phyloP scores from a whole-genome alignment of 2,797 vertebrate genomes.

The Halcyon chelicuti region DNA sequence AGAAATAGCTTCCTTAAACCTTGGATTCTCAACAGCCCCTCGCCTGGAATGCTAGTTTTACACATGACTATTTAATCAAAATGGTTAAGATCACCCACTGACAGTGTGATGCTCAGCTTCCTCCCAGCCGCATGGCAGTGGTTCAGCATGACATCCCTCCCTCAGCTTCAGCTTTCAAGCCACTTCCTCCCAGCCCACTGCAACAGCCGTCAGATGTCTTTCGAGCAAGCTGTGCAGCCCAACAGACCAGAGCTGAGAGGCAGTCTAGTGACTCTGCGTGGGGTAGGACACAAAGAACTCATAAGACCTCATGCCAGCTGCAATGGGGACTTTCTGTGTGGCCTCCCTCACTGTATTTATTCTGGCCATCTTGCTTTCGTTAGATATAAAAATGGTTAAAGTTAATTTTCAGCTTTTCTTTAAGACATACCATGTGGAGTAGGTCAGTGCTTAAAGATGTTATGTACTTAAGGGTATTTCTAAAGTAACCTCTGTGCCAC shows the following conservation, averaged over 20 bases:
- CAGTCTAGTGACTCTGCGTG: neutral
- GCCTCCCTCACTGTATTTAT: neutral
- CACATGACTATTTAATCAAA: neutral
- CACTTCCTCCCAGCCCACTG: neutral
- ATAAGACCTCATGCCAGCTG: neutral
- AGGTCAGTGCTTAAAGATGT: neutral
- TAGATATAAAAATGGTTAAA: neutral
- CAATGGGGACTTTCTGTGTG: neutral
- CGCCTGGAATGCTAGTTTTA: neutral
- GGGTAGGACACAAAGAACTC: neutral
- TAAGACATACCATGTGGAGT: neutral
- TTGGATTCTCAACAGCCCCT: neutral
- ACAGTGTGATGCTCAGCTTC: neutral
- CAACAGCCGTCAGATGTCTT: accelerated
- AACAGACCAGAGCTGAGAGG: neutral
- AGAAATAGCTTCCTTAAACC: neutral
- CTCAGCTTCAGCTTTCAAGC: neutral
- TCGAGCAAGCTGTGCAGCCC: neutral
- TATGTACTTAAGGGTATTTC: neutral
- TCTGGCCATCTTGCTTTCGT: neutral
- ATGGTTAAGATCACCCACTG: neutral
- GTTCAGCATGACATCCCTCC: neutral
- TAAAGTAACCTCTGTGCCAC: neutral
- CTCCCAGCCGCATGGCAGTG: accelerated
- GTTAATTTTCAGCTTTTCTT: neutral